These are phyloP conservation scores for Penaeus japonicus DNA, from an alignment of 1,140 invertebrate species.

Conservation along the genomic window DNA sequence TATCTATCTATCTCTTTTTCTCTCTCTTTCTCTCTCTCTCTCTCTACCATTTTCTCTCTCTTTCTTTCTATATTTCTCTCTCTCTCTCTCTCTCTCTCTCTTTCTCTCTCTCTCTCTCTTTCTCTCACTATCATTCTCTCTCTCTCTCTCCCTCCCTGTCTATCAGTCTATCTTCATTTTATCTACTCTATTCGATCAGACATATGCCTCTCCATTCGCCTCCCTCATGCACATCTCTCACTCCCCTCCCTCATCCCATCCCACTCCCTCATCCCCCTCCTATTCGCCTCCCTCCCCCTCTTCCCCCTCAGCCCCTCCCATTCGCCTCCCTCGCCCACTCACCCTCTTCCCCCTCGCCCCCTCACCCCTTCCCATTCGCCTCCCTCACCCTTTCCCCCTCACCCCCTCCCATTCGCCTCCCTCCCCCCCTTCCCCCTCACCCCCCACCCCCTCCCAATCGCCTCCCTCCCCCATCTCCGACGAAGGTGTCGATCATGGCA, in stretches of 20 bases:
- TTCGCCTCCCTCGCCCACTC: not conserved
- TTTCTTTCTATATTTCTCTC: not conserved
- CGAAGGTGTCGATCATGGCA: not conserved
- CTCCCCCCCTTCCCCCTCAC: not conserved
- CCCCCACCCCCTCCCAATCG: not conserved
- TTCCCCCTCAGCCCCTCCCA: not conserved
- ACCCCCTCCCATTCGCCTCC: not conserved
- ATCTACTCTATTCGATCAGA: no score
- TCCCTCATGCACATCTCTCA: no score
- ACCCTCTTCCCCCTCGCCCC: not conserved
- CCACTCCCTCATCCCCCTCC: not conserved
- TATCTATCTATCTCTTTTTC: not conserved
- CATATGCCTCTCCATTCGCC: no score
- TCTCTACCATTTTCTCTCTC: not conserved
- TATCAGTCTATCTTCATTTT: no score
- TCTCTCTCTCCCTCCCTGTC: not conserved
- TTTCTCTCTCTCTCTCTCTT: not conserved
- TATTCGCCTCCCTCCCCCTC: not conserved
- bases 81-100: slow-evolving; percentile 21
- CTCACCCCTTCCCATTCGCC: not conserved
- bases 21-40: slow-evolving; percentile 27
- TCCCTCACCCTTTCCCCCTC: not conserved
- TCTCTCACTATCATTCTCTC: not conserved
- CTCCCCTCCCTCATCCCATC: not conserved
- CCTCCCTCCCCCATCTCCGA: not conserved